Conservation (phyloP, 2,888 invertebrate species). For the Agrochola macilenta region DNA sequence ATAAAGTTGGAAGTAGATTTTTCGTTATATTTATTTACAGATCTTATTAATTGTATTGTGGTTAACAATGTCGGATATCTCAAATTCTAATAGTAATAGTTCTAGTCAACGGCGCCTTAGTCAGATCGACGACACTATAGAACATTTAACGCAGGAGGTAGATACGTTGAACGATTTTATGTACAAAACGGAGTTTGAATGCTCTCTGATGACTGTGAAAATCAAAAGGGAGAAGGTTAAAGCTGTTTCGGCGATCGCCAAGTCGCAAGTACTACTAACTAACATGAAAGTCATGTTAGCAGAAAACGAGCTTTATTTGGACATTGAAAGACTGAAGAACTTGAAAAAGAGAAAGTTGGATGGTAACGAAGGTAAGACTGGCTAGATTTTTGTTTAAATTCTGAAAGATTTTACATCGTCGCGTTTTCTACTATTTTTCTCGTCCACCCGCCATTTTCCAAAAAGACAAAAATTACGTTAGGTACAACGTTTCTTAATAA, state of each 20-base stretch:
- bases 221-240: slow-evolving; percentile 46
- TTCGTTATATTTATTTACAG: not conserved
- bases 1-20: not conserved
- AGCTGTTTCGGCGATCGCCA: slow-evolving; percentile 48
- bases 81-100: not conserved
- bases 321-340: slow-evolving; percentile 29
- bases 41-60: not conserved
- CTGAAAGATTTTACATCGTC: too few species aligned
- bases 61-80: slow-evolving; percentile 16
- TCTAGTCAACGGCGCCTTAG: slow-evolving; percentile 17
- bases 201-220: slow-evolving; percentile 28
- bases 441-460: slow-evolving; percentile 20
- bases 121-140: slow-evolving; percentile 37
- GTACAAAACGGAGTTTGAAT: slow-evolving; percentile 17
- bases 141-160: slow-evolving; percentile 16
- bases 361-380: slow-evolving; percentile 22
- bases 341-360: slow-evolving; percentile 17
- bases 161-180: slow-evolving; percentile 1
- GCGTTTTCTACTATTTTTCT: not conserved
- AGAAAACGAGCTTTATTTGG: slow-evolving; percentile 25
- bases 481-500: not conserved
- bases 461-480: too few species aligned
- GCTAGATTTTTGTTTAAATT: not conserved
- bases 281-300: slow-evolving; percentile 51
- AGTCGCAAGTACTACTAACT: slow-evolving; percentile 24